phyloP scores from a whole-genome alignment of 1,140 invertebrate species.

The Diabrotica undecimpunctata region DNA sequence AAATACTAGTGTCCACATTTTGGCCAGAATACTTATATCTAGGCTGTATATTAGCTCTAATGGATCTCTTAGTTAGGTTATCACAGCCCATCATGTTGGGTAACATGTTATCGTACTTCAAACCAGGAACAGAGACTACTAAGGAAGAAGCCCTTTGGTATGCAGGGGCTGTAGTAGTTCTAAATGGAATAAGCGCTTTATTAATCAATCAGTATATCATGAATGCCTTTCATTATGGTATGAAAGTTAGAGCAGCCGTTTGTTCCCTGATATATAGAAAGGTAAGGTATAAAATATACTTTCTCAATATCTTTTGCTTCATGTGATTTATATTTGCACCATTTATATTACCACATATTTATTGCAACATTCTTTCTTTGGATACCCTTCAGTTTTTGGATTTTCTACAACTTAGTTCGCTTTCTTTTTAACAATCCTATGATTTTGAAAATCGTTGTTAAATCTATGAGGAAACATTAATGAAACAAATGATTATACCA shows the following conservation, averaged over 20 bases:
- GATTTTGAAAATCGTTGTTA: too few species aligned
- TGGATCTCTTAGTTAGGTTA: slow-evolving; percentile 40
- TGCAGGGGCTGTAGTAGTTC: slow-evolving; percentile 56
- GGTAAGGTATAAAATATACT: slow-evolving; percentile 40
- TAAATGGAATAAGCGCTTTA: slow-evolving; percentile 52
- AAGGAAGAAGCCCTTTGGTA: slow-evolving; percentile 54
- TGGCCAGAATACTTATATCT: slow-evolving; percentile 45
- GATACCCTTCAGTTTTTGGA: too few species aligned
- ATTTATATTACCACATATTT: too few species aligned
- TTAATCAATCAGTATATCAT: slow-evolving; percentile 60
- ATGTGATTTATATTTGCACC: too few species aligned
- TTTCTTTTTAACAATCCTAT: too few species aligned
- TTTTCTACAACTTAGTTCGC: too few species aligned
- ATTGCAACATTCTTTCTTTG: too few species aligned
- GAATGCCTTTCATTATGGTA: slow-evolving; percentile 57
- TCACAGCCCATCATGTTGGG: slow-evolving; percentile 54
- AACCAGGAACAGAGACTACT: slow-evolving; percentile 14
- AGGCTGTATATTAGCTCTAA: slow-evolving; percentile 39
- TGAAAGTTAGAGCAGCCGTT: slow-evolving; percentile 57
- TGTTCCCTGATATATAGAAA: slow-evolving; percentile 69
- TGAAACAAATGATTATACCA: too few species aligned
- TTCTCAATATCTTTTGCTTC: too few species aligned
- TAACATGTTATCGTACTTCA: slow-evolving; percentile 54
- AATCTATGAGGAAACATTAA: too few species aligned
- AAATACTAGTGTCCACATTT: slow-evolving; percentile 47